Conservation (phyloP, 2,888 invertebrate genomes). For the Yponomeuta evonymella region DNA sequence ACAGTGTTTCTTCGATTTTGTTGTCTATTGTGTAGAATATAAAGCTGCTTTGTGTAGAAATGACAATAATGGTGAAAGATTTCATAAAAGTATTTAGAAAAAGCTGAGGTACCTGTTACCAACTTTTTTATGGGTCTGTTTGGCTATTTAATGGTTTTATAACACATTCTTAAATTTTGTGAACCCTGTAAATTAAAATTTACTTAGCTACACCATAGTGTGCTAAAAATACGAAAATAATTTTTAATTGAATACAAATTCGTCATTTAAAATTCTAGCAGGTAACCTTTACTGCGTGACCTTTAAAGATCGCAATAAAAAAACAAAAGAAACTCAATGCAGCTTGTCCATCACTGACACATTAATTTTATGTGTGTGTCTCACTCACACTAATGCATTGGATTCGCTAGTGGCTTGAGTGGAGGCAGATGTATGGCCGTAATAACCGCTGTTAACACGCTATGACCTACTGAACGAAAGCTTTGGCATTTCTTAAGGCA, state of each 20-base stretch:
- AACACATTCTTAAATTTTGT: no score
- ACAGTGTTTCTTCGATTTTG: not conserved
- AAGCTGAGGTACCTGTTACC: not conserved
- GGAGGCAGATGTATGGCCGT: not conserved
- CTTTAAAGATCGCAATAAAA: not conserved
- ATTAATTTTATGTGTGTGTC: not conserved
- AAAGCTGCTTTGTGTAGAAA: not conserved
- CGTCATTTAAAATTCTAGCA: not conserved
- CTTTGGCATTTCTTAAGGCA: not conserved
- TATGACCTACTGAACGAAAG: not conserved
- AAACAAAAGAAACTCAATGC: not conserved
- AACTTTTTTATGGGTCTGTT: no score
- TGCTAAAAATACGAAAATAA: no score
- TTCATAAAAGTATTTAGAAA: not conserved
- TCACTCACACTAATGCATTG: not conserved
- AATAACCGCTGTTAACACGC: not conserved
- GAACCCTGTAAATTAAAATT: no score
- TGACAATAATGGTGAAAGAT: not conserved
- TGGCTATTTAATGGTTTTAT: no score
- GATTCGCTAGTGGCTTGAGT: not conserved
- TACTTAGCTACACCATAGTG: no score
- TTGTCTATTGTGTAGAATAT: not conserved
- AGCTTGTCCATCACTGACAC: not conserved
- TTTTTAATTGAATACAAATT: not conserved
- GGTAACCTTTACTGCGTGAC: not conserved